Percentiles rank a stretch among this genome's conserved stretches.
These are phyloP conservation scores for Parazoanthus swiftii DNA, from an alignment of 92 coral and sea anemone genomes.

Conservation along the genomic window DNA sequence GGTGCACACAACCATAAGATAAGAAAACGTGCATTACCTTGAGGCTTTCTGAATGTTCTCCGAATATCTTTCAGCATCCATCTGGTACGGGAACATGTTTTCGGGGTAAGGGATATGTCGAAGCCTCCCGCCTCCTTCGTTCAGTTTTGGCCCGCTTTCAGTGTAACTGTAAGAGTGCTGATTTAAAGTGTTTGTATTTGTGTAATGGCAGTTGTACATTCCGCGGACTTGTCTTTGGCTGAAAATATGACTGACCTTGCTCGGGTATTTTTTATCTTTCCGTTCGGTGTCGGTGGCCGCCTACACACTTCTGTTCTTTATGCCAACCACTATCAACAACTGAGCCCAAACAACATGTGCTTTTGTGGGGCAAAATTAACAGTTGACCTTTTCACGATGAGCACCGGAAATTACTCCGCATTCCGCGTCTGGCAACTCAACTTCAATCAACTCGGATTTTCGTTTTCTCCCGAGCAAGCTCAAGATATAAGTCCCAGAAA, in stretches of 20 bases:
- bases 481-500: not conserved
- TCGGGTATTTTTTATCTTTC: constrained; percentile 29
- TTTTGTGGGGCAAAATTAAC: constrained; percentile 37
- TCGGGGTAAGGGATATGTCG: constrained; percentile 35
- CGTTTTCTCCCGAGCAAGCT: constrained; percentile 3
- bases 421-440: constrained; percentile 15
- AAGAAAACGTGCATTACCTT: constrained; percentile 18
- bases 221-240: constrained; percentile 19
- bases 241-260: constrained; percentile 8
- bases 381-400: constrained; percentile 24
- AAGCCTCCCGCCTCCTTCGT: constrained; percentile 29
- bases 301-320: constrained; percentile 21
- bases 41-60: constrained; percentile 33
- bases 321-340: constrained; percentile 30
- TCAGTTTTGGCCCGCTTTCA: constrained; percentile 36
- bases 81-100: constrained; percentile 34
- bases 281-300: constrained; percentile 12
- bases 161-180: constrained; percentile 27
- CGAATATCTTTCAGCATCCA: constrained; percentile 35
- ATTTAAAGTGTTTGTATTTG: constrained; percentile 5
- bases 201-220: constrained; percentile 29
- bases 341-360: constrained; percentile 31
- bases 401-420: constrained; percentile 35
- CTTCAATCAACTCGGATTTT: not conserved
- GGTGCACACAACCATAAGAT: not conserved